Evolutionary conservation across 2,888 invertebrate genomes (phyloP), one percentile per base, ranked within the genome.

Genomic region (Lamproptera curius): DNA sequence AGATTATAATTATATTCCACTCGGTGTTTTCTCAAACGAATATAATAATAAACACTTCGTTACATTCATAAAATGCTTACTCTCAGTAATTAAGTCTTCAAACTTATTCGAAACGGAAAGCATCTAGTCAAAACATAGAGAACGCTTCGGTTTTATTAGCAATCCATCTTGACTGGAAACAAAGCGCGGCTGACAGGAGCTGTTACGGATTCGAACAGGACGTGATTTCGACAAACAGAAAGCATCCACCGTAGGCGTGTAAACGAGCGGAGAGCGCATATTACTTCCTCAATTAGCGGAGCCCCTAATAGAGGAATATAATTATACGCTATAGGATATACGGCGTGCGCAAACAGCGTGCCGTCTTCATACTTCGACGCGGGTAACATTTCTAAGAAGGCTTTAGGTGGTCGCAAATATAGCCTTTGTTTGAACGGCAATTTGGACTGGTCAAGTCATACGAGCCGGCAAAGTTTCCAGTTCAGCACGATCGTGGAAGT

Each of bases 361-460:
- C 61, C 65, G 61, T 61, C 62, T 54, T 53, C 47, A 51, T 50
- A 53, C 51, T 54, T 45, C 54, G 43, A 44, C 49, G 43, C 49
- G 49, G 50, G 54, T 57, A 61, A 61, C 61, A 54, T 48, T 73
- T 72, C 76, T 71, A 68, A 74, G 78, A 78, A 76, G 65, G 66
- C 75, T 75, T 75, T 64, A 80, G 84, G 85, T 86, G 85, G 85
- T 83, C 84, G 77, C 84, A 85, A 86, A 85, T 76, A 85, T 56
- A 52, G 59, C 62, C 65, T 67, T 75, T 83, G 78, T 82, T 83
- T 84, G 74, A 71, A 63, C 73, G 73, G 70, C 76, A 79, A 82
- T 83, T 84, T 79, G 69, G 74, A 74, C 68, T 65, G 71, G 58
- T 60, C 63, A 58, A 62, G 67, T 58, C 58, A 68, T 67, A 62